Percentiles rank a stretch among this genome's conserved stretches.
Evolutionary conservation across 2,113 vertebrate genomes (phyloP).

Genomic region (Arothron firmamentum): DNA sequence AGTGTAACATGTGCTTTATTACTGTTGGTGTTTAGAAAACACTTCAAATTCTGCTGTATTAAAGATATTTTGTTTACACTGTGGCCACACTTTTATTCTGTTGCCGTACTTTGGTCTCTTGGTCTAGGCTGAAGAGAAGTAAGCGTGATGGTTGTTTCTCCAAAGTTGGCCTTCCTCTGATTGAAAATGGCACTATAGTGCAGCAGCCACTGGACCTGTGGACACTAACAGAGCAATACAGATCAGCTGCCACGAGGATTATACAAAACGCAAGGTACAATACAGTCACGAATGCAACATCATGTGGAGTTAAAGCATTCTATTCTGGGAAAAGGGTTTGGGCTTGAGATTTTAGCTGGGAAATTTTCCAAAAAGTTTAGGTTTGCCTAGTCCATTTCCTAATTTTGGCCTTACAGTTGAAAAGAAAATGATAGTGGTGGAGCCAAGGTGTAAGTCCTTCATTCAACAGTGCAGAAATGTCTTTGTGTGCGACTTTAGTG

Average conservation of each 20-base stretch:
- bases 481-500: too few relatives aligned
- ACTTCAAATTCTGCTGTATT: too few relatives aligned
- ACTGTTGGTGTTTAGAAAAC: too few relatives aligned
- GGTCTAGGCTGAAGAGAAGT: conserved; percentile 38
- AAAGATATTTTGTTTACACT: not conserved
- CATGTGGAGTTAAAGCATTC: too few relatives aligned
- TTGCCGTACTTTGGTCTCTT: conserved; percentile 5
- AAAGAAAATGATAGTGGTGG: too few relatives aligned
- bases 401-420: too few relatives aligned
- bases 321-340: too few relatives aligned
- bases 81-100: not conserved
- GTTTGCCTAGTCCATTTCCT: too few relatives aligned
- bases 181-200: conserved; percentile 82
- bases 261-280: conserved; percentile 81
- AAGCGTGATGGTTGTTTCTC: conserved; percentile 73
- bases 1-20: too few relatives aligned
- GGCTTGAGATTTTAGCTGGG: too few relatives aligned
- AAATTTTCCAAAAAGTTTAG: not conserved
- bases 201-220: conserved; percentile 87
- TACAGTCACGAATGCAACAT: not conserved
- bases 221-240: conserved; percentile 76
- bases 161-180: conserved; percentile 84
- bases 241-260: conserved; percentile 70
- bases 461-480: too few relatives aligned
- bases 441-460: too few relatives aligned